phyloP scores from a whole-genome alignment of 1,140 invertebrate species.

The Lordiphosa mommai region DNA sequence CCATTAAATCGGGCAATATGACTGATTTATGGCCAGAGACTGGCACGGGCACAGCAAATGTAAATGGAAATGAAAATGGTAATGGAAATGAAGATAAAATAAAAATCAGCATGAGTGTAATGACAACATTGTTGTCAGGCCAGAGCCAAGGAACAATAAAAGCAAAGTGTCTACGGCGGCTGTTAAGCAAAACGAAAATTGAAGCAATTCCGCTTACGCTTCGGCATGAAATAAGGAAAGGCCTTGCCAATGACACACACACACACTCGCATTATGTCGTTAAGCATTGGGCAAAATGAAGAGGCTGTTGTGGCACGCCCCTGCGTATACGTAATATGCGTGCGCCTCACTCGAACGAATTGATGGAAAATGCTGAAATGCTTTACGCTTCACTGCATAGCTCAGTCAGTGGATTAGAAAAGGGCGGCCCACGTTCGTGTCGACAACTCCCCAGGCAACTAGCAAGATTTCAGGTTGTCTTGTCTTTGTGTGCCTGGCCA shows the following conservation, averaged over 20 bases:
- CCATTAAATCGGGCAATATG: slow-evolving; percentile 68
- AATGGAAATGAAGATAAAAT: slow-evolving; percentile 76
- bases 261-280: slow-evolving; percentile 61
- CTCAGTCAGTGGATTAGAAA: slow-evolving; percentile 77
- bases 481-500: slow-evolving; percentile 21
- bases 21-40: slow-evolving; percentile 52
- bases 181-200: slow-evolving; percentile 77
- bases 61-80: slow-evolving; percentile 65
- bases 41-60: slow-evolving; percentile 1
- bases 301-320: slow-evolving; percentile 71
- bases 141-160: slow-evolving; percentile 55
- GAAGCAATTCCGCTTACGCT: slow-evolving; percentile 64
- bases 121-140: slow-evolving; percentile 53
- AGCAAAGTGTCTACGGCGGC: slow-evolving; percentile 73
- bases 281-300: slow-evolving; percentile 70
- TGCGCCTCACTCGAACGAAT: slow-evolving; percentile 43
- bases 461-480: slow-evolving; percentile 31
- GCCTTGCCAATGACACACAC: slow-evolving; percentile 37
- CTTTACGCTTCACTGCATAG: slow-evolving; percentile 76
- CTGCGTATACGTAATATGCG: slow-evolving; percentile 73
- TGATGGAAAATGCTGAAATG: slow-evolving; percentile 78
- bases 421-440: slow-evolving; percentile 42
- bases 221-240: slow-evolving; percentile 41
- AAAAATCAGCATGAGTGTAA: slow-evolving; percentile 77
- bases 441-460: neutral